phyloP scores from a whole-genome alignment of 2,797 vertebrate genomes.

The Dromococcyx pavoninus region DNA sequence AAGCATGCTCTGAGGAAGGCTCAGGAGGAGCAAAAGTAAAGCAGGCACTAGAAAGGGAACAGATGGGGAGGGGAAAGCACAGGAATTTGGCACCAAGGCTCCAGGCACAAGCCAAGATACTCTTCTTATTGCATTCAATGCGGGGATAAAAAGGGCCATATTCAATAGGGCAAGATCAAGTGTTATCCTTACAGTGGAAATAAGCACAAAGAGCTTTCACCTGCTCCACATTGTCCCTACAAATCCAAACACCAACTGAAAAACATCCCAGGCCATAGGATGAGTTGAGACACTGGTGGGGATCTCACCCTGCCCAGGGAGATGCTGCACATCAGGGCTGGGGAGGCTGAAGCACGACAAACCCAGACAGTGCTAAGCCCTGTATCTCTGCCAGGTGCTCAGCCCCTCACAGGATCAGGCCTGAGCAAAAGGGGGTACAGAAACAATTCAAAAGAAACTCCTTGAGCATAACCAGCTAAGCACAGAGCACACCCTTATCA shows the following conservation, averaged over 20 bases:
- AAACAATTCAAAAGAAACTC: background rate
- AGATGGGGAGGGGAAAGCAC: background rate
- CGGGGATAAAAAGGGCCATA: background rate
- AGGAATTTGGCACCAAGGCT: background rate
- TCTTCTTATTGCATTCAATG: background rate
- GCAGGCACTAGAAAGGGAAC: background rate
- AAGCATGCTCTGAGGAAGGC: background rate
- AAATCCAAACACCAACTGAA: background rate
- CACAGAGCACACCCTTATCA: background rate
- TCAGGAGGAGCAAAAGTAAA: background rate
- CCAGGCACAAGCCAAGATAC: background rate
- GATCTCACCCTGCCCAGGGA: accelerated
- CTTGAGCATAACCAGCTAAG: background rate
- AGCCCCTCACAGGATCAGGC: background rate
- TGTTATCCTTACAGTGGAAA: background rate
- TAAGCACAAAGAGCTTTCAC: background rate
- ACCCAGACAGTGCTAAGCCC: accelerated
- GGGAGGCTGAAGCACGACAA: background rate
- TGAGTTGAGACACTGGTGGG: accelerated
- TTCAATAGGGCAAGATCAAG: accelerated
- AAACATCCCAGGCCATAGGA: accelerated
- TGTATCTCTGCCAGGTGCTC: background rate
- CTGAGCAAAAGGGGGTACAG: background rate
- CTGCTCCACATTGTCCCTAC: background rate
- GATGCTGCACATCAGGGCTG: background rate